Base-by-base conservation (phyloP, 2,113 vertebrate species). In the Neotoma lepida region DNA sequence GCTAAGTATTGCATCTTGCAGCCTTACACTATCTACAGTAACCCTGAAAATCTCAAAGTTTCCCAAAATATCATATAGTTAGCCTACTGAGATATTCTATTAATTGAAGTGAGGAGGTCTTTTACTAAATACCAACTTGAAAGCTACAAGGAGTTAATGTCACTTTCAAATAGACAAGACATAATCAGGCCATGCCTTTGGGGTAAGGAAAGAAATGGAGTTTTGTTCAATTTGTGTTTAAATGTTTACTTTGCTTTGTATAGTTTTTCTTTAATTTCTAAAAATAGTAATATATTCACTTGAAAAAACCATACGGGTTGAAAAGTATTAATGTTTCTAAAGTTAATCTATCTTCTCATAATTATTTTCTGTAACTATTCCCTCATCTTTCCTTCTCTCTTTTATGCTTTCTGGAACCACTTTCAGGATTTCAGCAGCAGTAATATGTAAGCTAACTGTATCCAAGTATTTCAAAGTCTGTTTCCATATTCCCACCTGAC, bases 371-470 rank as follows among this genome's bases (percentile, higher is more conserved):
- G 71, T 81, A 91, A 89, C 93, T 80, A 90, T 35, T 90, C 35
- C 77, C 88, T 88, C 28, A 92, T 92, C 35, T 28, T 95, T 95
- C 86, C 90, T 81, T 94, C 61, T 96, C 61, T 73, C 17, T 71
- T 90, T 96, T 97, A 93, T 49, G 28, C 82, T 92, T 95, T 90
- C 84, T 81, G 73, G 80, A 96, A 41, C 74, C 71, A 78, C 39
- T 96, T 88, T 85, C 22, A 96, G 93, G 82, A 64, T 96, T 93
- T 95, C 81, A 96, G 92, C 93, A 82, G 70, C 33, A 92, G 71
- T 94, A 86, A 86, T 92, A 61, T 4, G 85, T 87, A 93, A 95
- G 90, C 66, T 94, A 96, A 77, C 54, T 94, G 88, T 49, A 87
- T 85, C 51, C 56, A 64, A 84, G 63, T 70, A 0, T 87, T 76